These are phyloP conservation scores for Muschampia plurimacula DNA, from an alignment of 2,888 invertebrate species.

Conservation along the genomic window DNA sequence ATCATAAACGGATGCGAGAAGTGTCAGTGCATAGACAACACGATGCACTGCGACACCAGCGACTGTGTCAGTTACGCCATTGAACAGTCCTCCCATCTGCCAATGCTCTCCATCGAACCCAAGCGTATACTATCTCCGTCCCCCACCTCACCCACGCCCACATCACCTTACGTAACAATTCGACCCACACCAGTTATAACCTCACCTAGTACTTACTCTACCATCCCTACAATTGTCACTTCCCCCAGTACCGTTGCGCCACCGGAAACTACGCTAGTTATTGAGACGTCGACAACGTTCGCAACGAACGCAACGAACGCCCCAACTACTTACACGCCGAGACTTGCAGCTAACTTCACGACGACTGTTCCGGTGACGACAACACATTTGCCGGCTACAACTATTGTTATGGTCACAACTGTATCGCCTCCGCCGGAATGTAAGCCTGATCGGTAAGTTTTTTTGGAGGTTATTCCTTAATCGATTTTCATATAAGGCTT, in stretches of 20 bases:
- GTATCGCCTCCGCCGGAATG: slow-evolving; percentile 75
- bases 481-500: too few species aligned
- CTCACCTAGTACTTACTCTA: slow-evolving; percentile 20
- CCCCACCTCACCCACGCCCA: neutral
- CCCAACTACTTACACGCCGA: neutral
- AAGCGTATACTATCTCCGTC: slow-evolving; percentile 15
- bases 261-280: neutral
- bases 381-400: slow-evolving; percentile 44
- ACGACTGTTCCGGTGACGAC: slow-evolving; percentile 22
- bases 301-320: slow-evolving; percentile 15
- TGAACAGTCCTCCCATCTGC: slow-evolving; percentile 19
- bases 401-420: slow-evolving; percentile 60
- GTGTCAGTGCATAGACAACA: slow-evolving; percentile 93
- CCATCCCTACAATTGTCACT: neutral
- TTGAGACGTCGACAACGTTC: neutral
- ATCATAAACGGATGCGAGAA: slow-evolving; percentile 87
- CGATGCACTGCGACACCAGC: slow-evolving; percentile 88
- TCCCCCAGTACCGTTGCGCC: neutral
- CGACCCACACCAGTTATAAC: slow-evolving; percentile 24
- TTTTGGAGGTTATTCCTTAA: too few species aligned
- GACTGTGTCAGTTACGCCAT: slow-evolving; percentile 68
- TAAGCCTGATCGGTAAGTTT: slow-evolving; percentile 63
- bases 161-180: neutral
- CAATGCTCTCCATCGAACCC: slow-evolving; percentile 23
- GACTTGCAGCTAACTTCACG: slow-evolving; percentile 6